Percentiles rank a stretch among this genome's conserved stretches.
These are phyloP conservation scores for Botia kubotai DNA, from an alignment of 2,797 vertebrate genomes.

Conservation along the genomic window DNA sequence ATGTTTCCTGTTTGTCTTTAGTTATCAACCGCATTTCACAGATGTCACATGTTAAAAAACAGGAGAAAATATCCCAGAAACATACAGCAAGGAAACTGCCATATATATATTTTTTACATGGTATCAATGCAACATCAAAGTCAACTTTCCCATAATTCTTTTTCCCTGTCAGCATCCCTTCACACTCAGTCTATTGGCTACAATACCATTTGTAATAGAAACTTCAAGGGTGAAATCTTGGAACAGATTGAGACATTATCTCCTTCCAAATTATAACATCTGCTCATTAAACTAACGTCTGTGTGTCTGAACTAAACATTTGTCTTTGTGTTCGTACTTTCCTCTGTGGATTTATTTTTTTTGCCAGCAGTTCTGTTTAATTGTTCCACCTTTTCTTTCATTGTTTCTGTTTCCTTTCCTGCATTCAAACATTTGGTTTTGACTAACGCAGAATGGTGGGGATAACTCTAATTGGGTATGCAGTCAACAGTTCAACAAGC, in stretches of 20 bases:
- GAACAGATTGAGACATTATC: constrained; percentile 51
- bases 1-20: neutral
- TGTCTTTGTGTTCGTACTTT: constrained; percentile 6
- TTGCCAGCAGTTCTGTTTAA: neutral
- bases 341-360: constrained; percentile 2
- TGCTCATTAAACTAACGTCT: constrained; percentile 46
- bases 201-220: constrained; percentile 15
- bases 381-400: constrained; percentile 13
- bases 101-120: neutral
- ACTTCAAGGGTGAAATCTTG: constrained; percentile 13
- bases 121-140: neutral
- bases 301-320: constrained; percentile 21
- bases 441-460: neutral
- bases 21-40: no score
- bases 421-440: constrained; percentile 30
- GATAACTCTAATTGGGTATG: constrained; percentile 55
- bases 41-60: no score
- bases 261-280: constrained; percentile 43
- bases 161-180: neutral
- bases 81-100: neutral
- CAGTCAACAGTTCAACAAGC: constrained; percentile 52
- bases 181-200: neutral
- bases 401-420: neutral
- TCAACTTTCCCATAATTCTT: neutral
- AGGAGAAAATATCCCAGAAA: neutral